Evolutionary conservation across 1,140 invertebrate genomes (phyloP).

Genomic region (Portunus trituberculatus): DNA sequence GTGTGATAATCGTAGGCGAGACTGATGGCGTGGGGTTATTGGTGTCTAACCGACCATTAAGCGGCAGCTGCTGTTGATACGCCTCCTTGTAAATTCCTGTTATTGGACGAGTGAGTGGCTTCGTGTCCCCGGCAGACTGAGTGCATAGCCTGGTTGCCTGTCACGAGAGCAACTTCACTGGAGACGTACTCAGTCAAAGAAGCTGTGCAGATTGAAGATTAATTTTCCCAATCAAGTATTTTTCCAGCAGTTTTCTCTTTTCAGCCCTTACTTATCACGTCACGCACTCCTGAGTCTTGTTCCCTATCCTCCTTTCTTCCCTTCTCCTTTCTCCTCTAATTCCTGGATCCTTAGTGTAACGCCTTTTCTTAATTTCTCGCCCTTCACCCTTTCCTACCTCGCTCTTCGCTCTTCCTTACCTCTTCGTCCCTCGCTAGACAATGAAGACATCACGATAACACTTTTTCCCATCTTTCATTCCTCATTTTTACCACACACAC

Average conservation of each 20-base stretch:
- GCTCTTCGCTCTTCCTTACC: background rate
- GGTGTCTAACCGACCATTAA: background rate
- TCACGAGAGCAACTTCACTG: no score
- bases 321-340: background rate
- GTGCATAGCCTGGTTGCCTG: no score
- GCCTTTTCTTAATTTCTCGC: background rate
- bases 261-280: background rate
- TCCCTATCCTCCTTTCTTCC: background rate
- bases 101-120: background rate
- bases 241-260: background rate
- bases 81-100: background rate
- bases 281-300: background rate
- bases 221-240: no score
- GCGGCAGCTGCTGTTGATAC: background rate
- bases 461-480: background rate
- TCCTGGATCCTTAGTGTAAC: background rate
- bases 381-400: background rate
- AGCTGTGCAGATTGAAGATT: no score
- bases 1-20: conserved; percentile 5
- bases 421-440: background rate
- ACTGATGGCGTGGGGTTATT: background rate
- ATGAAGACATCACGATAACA: background rate
- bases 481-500: background rate
- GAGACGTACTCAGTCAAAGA: no score
- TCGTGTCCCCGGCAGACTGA: background rate